Evolutionary conservation across 2,888 invertebrate species (phyloP), one percentile per base, ranked within the genome.

Genomic region (Aproaerema taeniolella): DNA sequence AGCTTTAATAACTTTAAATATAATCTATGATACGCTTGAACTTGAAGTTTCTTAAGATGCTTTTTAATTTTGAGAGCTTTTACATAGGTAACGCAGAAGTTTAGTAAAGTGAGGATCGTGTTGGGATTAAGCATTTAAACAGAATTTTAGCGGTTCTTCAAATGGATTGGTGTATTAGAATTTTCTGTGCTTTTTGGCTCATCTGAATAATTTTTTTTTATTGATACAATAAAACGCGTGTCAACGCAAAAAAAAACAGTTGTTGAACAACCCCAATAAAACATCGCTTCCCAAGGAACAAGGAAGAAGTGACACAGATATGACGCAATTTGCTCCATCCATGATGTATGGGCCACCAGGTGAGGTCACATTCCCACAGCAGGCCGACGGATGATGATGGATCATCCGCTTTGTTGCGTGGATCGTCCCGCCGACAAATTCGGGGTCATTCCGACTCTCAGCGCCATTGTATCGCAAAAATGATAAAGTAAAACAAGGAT

Each of bases 331-430:
- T 68, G 63, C 63, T 60, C 49, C 50, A 55, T 57, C 52, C 60
- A 63, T 77, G 80, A 79, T 74, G 74, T 75, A 78, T 78, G 65
- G 66, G 63, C 55, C 66, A 62, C 72, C 77, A 79, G 83, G 81
- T 81, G 78, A 82, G 78, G 70, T 69, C 71, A 59, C 61, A 65
- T 75, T 72, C 79, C 62, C 80, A 71, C 67, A 63, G 55, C 64
- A 64, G n/a, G 55, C 64, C 69, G 79, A 73, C 81, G 75, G 66
- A 79, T 82, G 76, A 61, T 85, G 85, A 85, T 83, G 83, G 83
- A 85, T 85, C 81, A 79, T 75, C 52, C 47, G 47, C 50, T 52
- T 81, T 85, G 83, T 83, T 81, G 53, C 54, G 49, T 63, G 61
- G 62, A 67, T 75, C 74, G 73, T 78, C 56, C 61, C 70, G 61